Conservation (phyloP, 2,888 invertebrate species). For the Stictocephala bisonia region DNA sequence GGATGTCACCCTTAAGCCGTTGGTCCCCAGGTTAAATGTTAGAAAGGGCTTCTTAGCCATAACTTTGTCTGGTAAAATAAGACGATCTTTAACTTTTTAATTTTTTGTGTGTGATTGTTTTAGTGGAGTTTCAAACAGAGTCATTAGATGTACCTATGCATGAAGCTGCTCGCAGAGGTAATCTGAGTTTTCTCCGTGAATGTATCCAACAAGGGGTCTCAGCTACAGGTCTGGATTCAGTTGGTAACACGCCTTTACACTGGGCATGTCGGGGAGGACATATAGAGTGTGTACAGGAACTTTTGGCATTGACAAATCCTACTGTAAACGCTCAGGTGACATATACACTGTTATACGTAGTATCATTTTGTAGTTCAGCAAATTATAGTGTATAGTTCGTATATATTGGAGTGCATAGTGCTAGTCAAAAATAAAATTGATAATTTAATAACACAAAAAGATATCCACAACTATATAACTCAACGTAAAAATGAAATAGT, state of each 20-base stretch:
- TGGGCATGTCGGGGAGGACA: conserved; percentile 76
- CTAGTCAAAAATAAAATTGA: too few relatives aligned
- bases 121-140: conserved; percentile 70
- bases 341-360: too few relatives aligned
- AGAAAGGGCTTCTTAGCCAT: too few relatives aligned
- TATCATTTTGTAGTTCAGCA: background rate
- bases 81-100: too few relatives aligned
- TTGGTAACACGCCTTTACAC: conserved; percentile 74
- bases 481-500: too few relatives aligned
- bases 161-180: conserved; percentile 75
- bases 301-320: conserved; percentile 66
- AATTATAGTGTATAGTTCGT: too few relatives aligned
- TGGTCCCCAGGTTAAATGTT: too few relatives aligned
- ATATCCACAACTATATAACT: too few relatives aligned
- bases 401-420: background rate
- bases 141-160: conserved; percentile 72
- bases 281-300: conserved; percentile 67
- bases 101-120: too few relatives aligned
- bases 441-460: background rate
- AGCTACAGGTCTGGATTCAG: conserved; percentile 72
- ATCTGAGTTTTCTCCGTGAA: conserved; percentile 70
- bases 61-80: too few relatives aligned
- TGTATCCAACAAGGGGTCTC: conserved; percentile 72
- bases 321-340: conserved; percentile 64
- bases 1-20: too few relatives aligned